phyloP scores from a whole-genome alignment of 2,888 invertebrate species.

The Lobophora halterata region DNA sequence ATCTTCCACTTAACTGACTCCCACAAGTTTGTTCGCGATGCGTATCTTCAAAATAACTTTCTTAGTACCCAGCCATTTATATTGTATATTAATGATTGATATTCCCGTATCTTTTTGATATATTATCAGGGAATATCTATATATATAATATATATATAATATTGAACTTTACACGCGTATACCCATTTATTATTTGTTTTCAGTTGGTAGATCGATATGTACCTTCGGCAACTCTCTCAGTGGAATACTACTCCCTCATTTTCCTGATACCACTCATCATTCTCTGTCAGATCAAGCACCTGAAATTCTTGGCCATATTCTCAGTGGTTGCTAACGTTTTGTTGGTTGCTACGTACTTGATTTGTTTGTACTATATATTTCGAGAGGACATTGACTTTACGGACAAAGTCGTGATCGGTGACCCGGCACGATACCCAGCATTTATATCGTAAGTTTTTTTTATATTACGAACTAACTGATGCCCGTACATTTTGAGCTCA shows the following conservation, averaged over 20 bases:
- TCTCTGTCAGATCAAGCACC: constrained; percentile 82
- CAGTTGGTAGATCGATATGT: constrained; percentile 66
- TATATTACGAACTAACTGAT: not conserved
- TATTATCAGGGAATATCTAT: too few species aligned
- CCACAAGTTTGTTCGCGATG: too few species aligned
- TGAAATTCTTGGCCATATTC: constrained; percentile 93
- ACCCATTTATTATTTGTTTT: constrained; percentile 37
- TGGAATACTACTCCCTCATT: constrained; percentile 71
- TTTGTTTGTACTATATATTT: constrained; percentile 93
- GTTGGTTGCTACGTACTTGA: constrained; percentile 87
- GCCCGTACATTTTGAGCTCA: too few species aligned
- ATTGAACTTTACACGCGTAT: too few species aligned
- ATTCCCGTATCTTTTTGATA: too few species aligned
- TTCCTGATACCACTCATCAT: constrained; percentile 59
- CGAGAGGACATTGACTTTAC: constrained; percentile 64
- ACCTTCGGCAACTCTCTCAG: constrained; percentile 50
- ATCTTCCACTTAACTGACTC: too few species aligned
- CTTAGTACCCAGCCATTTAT: too few species aligned
- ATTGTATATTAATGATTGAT: too few species aligned
- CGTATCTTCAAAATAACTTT: too few species aligned
- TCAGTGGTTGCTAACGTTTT: constrained; percentile 93
- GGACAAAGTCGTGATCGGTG: constrained; percentile 77
- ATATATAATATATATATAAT: too few species aligned
- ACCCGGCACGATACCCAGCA: constrained; percentile 85
- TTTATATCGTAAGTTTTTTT: constrained; percentile 85